Conservation (phyloP, 1,140 invertebrate genomes). For the Rhopalosiphum maidis region DNA sequence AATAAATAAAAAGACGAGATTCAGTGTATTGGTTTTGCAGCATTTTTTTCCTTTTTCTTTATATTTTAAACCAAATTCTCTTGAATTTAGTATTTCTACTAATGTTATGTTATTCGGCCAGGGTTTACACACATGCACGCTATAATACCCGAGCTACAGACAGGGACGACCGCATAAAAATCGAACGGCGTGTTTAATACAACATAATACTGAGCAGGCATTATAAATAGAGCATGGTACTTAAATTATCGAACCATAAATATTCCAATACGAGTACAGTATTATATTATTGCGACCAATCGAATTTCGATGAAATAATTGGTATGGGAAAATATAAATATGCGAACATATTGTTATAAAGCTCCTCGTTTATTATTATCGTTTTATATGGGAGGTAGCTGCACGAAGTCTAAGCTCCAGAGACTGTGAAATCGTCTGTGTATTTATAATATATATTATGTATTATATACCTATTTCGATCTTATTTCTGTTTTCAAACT, state of each 20-base stretch:
- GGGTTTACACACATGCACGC: neutral
- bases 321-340: neutral
- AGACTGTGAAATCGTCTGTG: neutral
- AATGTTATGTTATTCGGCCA: neutral
- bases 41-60: neutral
- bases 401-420: neutral
- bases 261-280: neutral
- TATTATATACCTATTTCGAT: neutral
- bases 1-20: neutral
- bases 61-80: neutral
- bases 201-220: neutral
- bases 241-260: conserved; percentile 18
- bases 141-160: neutral
- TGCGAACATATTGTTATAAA: neutral
- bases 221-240: neutral
- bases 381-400: neutral
- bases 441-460: neutral
- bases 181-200: neutral
- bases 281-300: neutral
- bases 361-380: neutral
- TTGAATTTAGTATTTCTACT: neutral
- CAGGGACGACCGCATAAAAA: neutral
- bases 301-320: neutral
- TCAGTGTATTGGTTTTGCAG: neutral
- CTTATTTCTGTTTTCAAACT: conserved; percentile 4